Percentiles rank a stretch among this genome's conserved stretches.
Conservation (phyloP, 1,140 invertebrate species). For the Orchestia grillus region DNA sequence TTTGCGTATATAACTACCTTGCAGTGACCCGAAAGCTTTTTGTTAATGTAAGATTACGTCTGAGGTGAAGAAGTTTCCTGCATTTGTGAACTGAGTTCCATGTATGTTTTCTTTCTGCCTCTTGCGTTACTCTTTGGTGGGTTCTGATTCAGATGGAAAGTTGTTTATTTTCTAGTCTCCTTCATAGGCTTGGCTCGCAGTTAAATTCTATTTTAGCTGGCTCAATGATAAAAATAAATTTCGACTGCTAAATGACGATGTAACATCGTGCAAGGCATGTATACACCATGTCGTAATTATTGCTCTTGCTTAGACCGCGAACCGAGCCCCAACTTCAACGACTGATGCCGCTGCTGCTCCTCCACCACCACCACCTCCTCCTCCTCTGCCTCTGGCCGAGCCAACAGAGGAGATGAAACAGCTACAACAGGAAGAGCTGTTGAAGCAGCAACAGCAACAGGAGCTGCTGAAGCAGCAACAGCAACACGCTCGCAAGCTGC, state of each 20-base stretch:
- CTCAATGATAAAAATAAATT: neutral
- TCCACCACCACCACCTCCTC: neutral
- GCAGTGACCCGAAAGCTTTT: too few relatives aligned
- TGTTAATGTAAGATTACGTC: neutral
- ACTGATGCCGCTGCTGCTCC: neutral
- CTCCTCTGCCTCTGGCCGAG: conserved; percentile 48
- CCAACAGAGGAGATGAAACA: conserved; percentile 50
- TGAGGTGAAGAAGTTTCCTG: neutral
- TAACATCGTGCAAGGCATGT: neutral
- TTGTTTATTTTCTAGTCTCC: neutral
- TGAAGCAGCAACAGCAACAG: conserved; percentile 37
- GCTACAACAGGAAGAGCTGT: conserved; percentile 57
- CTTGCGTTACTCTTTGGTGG: neutral
- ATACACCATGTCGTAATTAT: too few relatives aligned
- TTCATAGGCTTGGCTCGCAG: neutral
- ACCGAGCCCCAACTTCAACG: neutral
- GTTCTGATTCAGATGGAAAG: too few relatives aligned
- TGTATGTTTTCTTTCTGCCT: neutral
- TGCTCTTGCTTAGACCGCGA: neutral
- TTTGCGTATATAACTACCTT: too few relatives aligned
- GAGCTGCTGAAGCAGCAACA: conserved; percentile 50
- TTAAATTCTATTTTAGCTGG: neutral
- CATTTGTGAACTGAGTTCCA: neutral
- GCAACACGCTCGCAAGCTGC: conserved; percentile 47
- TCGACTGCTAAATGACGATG: neutral